These are phyloP conservation scores for Parauchenoglanis ngamensis DNA, from an alignment of 2,797 vertebrate species.

Conservation along the genomic window DNA sequence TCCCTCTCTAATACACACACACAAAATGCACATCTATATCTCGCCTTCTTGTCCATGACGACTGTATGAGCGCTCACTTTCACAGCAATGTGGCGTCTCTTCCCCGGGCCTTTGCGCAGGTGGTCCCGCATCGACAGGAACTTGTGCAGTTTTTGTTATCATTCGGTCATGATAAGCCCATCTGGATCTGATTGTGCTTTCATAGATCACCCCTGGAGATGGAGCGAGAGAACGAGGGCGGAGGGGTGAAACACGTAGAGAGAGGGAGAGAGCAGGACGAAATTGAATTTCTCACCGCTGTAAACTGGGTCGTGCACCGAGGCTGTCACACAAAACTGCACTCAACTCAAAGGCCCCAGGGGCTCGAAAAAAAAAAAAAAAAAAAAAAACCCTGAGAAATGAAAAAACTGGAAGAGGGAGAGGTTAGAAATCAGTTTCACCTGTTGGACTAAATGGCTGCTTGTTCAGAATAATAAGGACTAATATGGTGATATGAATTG, in stretches of 20 bases:
- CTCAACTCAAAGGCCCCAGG: conserved; percentile 74
- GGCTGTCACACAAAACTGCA: conserved; percentile 75
- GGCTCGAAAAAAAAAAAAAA: conserved; percentile 69
- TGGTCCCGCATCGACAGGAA: conserved; percentile 87
- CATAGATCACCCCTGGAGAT: conserved; percentile 84
- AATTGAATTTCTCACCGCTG: conserved; percentile 97
- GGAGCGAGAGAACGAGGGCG: conserved; percentile 67
- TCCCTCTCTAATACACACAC: conserved; percentile 1
- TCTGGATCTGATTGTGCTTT: conserved; percentile 98
- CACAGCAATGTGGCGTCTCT: conserved; percentile 2
- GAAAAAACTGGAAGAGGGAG: conserved; percentile 14
- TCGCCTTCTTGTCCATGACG: not conserved
- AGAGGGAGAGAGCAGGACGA: conserved; percentile 67
- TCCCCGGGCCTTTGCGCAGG: conserved; percentile 60
- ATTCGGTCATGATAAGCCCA: conserved; percentile 92
- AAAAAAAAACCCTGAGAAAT: conserved; percentile 59
- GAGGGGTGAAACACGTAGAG: conserved; percentile 61
- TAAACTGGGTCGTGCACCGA: conserved; percentile 77
- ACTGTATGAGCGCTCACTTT: not conserved
- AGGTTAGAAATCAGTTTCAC: conserved; percentile 86
- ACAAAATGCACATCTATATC: not conserved
- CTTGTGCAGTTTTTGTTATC: conserved; percentile 92
- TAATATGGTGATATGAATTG: conserved; percentile 77
- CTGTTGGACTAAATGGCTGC: conserved; percentile 83
- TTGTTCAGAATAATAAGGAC: conserved; percentile 82